Evolutionary conservation across 2,888 invertebrate species (phyloP), one percentile per base, ranked within the genome.

Genomic region (Hydrotaea diabolus): DNA sequence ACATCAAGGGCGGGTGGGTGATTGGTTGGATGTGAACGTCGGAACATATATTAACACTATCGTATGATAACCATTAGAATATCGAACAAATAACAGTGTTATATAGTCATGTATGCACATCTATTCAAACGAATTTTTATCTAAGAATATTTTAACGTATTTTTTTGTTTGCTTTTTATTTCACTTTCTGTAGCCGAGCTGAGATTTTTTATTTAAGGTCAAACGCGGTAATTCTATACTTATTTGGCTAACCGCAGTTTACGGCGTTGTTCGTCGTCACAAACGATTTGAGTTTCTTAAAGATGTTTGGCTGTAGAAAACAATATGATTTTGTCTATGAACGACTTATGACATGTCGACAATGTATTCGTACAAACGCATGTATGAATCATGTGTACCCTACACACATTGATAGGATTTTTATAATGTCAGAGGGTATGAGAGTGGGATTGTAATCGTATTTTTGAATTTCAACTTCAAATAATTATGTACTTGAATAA

Each of bases 231-330:
- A 49, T 59, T 59, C 15, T 31, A 62, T 31, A 62, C 17, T 15
- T 49, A n/a, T 49, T 13, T 13, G 13, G 49, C 13, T 49, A n/a
- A 49, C 49, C 49, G n/a, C 49, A 49, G n/a, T 49, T 49, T 49
- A 15, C 13, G 49, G 31, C 62, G 8, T 62, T 62, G 62, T 62
- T 62, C n/a, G 49, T 49, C n/a, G n/a, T n/a, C n/a, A n/a, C n/a
- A 49, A n/a, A 49, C 7, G 49, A n/a, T 49, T 49, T 49, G 49
- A 49, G 49, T 49, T 49, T 49, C 49, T 11, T 8, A 49, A 49
- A n/a, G n/a, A n/a, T 2, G 15, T 49, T 13, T 49, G 49, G 49
- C n/a, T 49, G 15, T 15, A 49, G 49, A 49, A 49, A 49, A 49
- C 2, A 49, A 8, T 49, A 49, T n/a, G 15, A 9, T 15, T n/a